Percentiles rank a stretch among this genome's conserved stretches.
Evolutionary conservation across 2,797 vertebrate genomes (phyloP).

Genomic region (Poecilia picta): DNA sequence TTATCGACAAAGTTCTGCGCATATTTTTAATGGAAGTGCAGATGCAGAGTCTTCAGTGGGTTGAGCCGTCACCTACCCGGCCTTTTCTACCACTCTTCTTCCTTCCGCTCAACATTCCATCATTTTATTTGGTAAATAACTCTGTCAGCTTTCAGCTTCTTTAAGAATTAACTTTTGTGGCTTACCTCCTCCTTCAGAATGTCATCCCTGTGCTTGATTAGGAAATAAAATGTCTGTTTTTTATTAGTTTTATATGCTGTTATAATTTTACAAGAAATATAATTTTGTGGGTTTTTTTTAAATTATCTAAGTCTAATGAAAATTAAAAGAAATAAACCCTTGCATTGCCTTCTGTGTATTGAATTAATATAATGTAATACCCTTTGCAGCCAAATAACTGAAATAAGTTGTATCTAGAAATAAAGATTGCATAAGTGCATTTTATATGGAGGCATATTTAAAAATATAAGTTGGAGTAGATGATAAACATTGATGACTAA

Average conservation of each 20-base stretch:
- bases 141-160: background rate
- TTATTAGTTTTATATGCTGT: background rate
- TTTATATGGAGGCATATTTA: background rate
- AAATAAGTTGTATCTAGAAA: background rate
- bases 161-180: background rate
- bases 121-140: background rate
- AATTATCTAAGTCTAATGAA: background rate
- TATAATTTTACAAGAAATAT: background rate
- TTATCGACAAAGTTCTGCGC: too few species aligned
- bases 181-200: background rate
- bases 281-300: background rate
- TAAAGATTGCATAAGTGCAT: background rate
- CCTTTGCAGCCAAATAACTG: background rate
- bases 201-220: background rate
- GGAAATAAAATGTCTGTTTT: background rate
- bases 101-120: background rate
- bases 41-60: background rate
- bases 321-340: background rate
- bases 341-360: background rate
- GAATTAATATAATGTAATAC: background rate
- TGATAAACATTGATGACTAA: background rate
- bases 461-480: background rate
- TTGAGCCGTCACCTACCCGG: background rate
- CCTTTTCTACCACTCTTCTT: background rate
- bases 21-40: too few species aligned